These are phyloP conservation scores for Hafferia zeledoni DNA, from an alignment of 2,797 vertebrate genomes.

Conservation along the genomic window DNA sequence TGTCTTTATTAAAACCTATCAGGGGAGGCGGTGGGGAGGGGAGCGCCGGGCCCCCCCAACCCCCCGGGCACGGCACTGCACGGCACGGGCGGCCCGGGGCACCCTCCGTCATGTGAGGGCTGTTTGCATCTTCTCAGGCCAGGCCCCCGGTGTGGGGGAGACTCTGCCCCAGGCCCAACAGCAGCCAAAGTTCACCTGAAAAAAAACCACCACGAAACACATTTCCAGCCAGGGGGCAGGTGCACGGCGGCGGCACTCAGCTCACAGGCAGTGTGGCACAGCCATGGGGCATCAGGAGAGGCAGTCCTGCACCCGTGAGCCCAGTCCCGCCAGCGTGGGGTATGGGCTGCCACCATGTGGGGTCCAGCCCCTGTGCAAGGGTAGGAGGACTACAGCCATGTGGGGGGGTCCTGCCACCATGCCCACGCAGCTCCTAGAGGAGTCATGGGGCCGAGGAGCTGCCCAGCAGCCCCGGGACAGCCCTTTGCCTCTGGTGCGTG, in stretches of 20 bases:
- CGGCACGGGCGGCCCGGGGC: background rate
- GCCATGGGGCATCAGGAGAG: background rate
- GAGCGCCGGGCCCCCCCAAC: background rate
- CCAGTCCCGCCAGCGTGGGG: accelerated
- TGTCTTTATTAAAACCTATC: constrained; percentile 3
- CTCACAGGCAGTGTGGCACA: background rate
- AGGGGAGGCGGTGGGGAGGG: background rate
- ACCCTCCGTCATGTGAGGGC: constrained; percentile 19
- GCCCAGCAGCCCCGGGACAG: background rate
- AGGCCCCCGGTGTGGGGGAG: background rate
- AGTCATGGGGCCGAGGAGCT: background rate
- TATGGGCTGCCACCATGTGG: accelerated
- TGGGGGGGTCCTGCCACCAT: background rate
- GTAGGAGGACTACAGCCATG: background rate
- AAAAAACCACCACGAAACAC: background rate
- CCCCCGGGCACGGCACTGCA: background rate
- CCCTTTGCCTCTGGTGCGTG: accelerated
- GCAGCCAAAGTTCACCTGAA: constrained; percentile 49
- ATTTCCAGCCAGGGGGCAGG: background rate
- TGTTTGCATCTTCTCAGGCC: background rate
- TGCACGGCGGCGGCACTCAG: background rate
- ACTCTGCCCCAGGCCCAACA: constrained; percentile 17
- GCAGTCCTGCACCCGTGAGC: background rate
- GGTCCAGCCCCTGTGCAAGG: background rate
- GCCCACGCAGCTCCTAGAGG: background rate